phyloP scores from a whole-genome alignment of 1,140 invertebrate genomes.

The Drosophila kohkoa region DNA sequence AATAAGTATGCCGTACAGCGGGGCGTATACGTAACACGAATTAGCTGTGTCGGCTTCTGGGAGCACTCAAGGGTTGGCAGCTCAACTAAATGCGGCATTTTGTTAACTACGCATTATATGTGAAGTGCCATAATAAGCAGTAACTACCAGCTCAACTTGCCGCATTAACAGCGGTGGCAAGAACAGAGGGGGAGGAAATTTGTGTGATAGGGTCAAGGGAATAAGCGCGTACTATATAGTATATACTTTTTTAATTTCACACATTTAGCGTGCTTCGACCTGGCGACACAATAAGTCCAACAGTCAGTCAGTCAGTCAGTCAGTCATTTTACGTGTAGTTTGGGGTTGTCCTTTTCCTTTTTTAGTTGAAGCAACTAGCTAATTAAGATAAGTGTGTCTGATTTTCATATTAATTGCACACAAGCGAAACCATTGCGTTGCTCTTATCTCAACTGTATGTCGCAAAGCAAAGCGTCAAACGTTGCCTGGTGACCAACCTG shows the following conservation, averaged over 20 bases:
- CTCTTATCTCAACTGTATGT: slow-evolving; percentile 72
- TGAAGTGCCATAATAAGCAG: slow-evolving; percentile 57
- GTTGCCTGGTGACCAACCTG: slow-evolving; percentile 48
- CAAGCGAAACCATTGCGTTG: slow-evolving; percentile 55
- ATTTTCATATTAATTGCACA: slow-evolving; percentile 82
- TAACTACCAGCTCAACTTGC: slow-evolving; percentile 28
- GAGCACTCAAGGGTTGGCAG: slow-evolving; percentile 26
- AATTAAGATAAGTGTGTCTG: slow-evolving; percentile 84
- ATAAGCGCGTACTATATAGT: not conserved
- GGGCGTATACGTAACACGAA: slow-evolving; percentile 37
- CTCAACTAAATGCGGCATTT: slow-evolving; percentile 51
- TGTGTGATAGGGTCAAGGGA: slow-evolving; percentile 2
- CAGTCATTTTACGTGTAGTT: slow-evolving; percentile 25
- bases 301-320: not conserved
- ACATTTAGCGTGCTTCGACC: slow-evolving; percentile 25
- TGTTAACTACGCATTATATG: slow-evolving; percentile 53
- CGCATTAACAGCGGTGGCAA: slow-evolving; percentile 36
- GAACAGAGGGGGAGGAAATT: not conserved
- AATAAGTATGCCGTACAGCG: slow-evolving; percentile 24
- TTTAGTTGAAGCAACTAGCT: slow-evolving; percentile 69
- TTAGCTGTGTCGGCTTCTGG: slow-evolving; percentile 38
- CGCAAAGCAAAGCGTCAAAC: slow-evolving; percentile 71
- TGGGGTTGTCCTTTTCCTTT: slow-evolving; percentile 55
- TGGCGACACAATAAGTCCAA: not conserved
- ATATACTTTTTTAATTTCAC: slow-evolving; percentile 23